phyloP scores from a whole-genome alignment of 2,113 vertebrate species.

The Hepsetus odoe region DNA sequence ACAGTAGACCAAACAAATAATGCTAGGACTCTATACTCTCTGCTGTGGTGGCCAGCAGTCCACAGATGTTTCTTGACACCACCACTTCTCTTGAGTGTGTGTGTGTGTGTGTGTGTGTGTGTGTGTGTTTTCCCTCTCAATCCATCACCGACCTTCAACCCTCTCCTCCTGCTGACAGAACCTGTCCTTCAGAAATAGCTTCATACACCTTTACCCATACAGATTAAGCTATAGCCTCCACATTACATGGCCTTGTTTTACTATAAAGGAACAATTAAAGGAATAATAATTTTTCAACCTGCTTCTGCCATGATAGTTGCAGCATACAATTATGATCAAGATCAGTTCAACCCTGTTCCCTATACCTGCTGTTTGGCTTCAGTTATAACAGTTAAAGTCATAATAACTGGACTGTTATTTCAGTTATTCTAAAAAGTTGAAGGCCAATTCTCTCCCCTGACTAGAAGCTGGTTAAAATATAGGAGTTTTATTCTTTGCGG shows the following conservation, averaged over 20 bases:
- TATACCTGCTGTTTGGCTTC: too few relatives aligned
- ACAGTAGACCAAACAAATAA: not conserved
- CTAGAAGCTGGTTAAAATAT: too few relatives aligned
- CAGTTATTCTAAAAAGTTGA: too few relatives aligned
- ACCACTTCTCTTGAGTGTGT: not conserved
- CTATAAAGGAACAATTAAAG: not conserved
- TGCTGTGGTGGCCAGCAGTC: not conserved
- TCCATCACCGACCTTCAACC: not conserved
- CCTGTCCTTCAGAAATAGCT: not conserved
- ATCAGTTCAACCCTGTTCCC: too few relatives aligned
- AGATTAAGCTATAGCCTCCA: not conserved
- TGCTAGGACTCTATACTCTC: not conserved
- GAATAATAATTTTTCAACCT: not conserved
- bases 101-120: not conserved
- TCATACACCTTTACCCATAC: constrained; percentile 3
- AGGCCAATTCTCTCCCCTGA: too few relatives aligned
- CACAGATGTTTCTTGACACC: not conserved
- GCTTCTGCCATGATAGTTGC: too few relatives aligned
- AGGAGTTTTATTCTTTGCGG: too few relatives aligned
- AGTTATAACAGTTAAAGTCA: too few relatives aligned
- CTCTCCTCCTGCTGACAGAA: constrained; percentile 8
- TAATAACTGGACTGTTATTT: too few relatives aligned
- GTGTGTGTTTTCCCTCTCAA: not conserved
- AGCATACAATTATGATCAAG: too few relatives aligned
- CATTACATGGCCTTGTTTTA: not conserved